These are phyloP conservation scores for Thymallus thymallus DNA, from an alignment of 2,113 vertebrate species.

Conservation along the genomic window DNA sequence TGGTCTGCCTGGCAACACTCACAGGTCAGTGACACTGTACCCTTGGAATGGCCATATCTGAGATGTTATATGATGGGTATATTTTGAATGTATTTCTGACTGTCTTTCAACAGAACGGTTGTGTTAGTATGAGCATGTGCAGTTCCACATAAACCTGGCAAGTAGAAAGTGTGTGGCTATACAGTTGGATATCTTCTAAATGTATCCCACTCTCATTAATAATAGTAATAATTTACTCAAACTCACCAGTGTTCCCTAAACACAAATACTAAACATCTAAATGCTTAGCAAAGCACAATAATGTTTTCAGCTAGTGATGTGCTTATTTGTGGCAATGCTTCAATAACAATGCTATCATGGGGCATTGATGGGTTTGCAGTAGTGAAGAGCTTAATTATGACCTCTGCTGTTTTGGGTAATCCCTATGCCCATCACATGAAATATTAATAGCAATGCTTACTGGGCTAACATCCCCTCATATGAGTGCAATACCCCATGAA, in stretches of 20 bases:
- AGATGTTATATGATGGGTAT: not conserved
- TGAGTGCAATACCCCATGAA: slow-evolving; percentile 33
- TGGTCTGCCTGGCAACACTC: slow-evolving; percentile 76
- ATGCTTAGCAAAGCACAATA: slow-evolving; percentile 40
- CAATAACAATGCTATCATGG: slow-evolving; percentile 51
- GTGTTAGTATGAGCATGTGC: slow-evolving; percentile 51
- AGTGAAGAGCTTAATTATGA: slow-evolving; percentile 66
- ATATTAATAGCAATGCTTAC: slow-evolving; percentile 66
- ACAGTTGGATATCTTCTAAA: slow-evolving; percentile 28
- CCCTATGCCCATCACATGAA: slow-evolving; percentile 62
- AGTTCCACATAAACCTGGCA: slow-evolving; percentile 56
- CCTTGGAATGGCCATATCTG: not conserved
- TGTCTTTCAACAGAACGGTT: slow-evolving; percentile 67
- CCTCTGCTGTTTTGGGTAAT: slow-evolving; percentile 61
- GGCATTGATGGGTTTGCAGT: slow-evolving; percentile 62
- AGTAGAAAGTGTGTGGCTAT: slow-evolving; percentile 57
- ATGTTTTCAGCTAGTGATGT: slow-evolving; percentile 57
- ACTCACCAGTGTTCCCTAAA: slow-evolving; percentile 60
- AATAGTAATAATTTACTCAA: slow-evolving; percentile 14
- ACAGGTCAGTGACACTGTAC: slow-evolving; percentile 20
- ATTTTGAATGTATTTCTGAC: slow-evolving; percentile 20
- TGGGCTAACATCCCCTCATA: slow-evolving; percentile 57
- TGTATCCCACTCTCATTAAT: not conserved
- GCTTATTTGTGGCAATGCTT: slow-evolving; percentile 56
- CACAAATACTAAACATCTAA: slow-evolving; percentile 36